These are phyloP conservation scores for Hemicrepidius hirtus DNA, from an alignment of 2,888 invertebrate species.

Conservation along the genomic window DNA sequence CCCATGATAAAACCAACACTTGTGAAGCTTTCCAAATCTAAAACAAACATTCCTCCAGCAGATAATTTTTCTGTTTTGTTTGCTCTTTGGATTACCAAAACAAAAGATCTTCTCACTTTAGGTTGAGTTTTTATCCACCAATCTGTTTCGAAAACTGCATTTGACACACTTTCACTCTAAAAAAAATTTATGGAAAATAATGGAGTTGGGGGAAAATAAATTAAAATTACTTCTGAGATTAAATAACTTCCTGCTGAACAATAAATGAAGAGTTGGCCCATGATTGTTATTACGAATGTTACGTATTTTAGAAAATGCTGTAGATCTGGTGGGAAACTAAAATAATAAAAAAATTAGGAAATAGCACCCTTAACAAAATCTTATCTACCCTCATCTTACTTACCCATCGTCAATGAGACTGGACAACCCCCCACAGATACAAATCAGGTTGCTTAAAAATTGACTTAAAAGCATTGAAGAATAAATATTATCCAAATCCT, in stretches of 20 bases:
- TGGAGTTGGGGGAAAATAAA: too few relatives aligned
- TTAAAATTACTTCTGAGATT: not conserved
- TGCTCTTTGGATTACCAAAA: conserved; percentile 41
- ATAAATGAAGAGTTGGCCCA: conserved; percentile 9
- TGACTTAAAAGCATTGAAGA: not conserved
- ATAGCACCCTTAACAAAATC: too few relatives aligned
- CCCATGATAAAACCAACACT: too few relatives aligned
- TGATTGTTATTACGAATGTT: not conserved
- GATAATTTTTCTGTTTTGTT: conserved; percentile 41
- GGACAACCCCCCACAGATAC: not conserved
- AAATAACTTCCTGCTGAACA: conserved; percentile 10
- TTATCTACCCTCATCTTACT: too few relatives aligned
- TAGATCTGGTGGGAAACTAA: not conserved
- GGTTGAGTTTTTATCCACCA: conserved; percentile 46
- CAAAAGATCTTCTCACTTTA: conserved; percentile 41
- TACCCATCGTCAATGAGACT: not conserved
- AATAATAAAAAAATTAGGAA: not conserved
- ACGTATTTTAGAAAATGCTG: not conserved
- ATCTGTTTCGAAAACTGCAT: conserved; percentile 40
- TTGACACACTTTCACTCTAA: conserved; percentile 22
- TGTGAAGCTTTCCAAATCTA: conserved; percentile 38
- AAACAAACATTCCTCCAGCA: conserved; percentile 44
- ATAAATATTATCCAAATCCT: not conserved
- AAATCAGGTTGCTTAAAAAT: not conserved
- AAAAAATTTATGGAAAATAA: too few relatives aligned